phyloP scores from a whole-genome alignment of 1,140 invertebrate species.

The Drosophila busckii region DNA sequence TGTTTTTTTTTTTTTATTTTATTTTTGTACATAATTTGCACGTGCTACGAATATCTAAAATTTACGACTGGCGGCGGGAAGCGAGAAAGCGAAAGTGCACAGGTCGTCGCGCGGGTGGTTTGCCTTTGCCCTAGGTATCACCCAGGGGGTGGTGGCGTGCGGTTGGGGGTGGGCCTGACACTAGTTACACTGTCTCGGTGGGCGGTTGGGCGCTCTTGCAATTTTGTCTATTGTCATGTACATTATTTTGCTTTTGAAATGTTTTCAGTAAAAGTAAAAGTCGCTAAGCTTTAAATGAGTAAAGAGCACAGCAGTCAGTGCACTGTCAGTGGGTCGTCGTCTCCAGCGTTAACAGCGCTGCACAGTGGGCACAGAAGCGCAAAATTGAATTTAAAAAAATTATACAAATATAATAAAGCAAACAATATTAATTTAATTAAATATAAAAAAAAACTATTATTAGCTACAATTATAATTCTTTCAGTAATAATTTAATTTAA shows the following conservation, averaged over 20 bases:
- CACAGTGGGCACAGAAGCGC: no score
- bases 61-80: slow-evolving; percentile 45
- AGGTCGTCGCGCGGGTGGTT: slow-evolving; percentile 44
- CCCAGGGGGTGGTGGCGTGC: background rate
- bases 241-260: slow-evolving; percentile 74
- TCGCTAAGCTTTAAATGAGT: slow-evolving; percentile 65
- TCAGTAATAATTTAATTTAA: no score
- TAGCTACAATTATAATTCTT: no score
- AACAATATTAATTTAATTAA: no score
- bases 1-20: slow-evolving; percentile 33
- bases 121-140: background rate
- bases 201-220: background rate
- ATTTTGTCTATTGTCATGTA: slow-evolving; percentile 55
- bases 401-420: no score
- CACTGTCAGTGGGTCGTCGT: slow-evolving; percentile 9
- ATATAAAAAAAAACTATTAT: no score
- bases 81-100: slow-evolving; percentile 54
- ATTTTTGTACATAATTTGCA: slow-evolving; percentile 77
- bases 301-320: background rate
- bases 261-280: slow-evolving; percentile 65
- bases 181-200: slow-evolving; percentile 28
- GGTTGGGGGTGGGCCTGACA: slow-evolving; percentile 8
- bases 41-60: slow-evolving; percentile 75
- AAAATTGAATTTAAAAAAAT: no score
- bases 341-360: no score